These are phyloP conservation scores for Mesopsocus fuscifrons DNA, from an alignment of 2,888 invertebrate species.

Conservation along the genomic window DNA sequence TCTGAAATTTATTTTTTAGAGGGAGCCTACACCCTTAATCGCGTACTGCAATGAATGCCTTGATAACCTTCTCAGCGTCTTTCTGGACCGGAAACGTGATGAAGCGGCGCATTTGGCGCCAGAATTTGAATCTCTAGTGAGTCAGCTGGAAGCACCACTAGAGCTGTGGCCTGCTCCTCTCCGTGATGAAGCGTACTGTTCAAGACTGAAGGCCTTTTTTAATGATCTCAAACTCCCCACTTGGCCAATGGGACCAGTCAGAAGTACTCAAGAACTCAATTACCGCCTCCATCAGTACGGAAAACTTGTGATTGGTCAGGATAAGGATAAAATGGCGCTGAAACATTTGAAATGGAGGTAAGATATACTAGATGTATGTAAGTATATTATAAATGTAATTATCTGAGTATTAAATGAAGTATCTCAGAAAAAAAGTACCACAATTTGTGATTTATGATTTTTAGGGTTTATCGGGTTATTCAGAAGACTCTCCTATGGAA, in stretches of 20 bases:
- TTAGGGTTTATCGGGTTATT: conserved; percentile 5
- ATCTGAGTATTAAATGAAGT: too few relatives aligned
- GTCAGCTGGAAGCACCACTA: not conserved
- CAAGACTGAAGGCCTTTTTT: not conserved
- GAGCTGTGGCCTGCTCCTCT: not conserved
- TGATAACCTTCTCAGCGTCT: not conserved
- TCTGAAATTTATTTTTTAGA: not conserved
- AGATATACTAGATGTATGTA: not conserved
- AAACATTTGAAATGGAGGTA: conserved; percentile 3
- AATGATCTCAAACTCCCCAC: not conserved
- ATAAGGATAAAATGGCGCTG: not conserved
- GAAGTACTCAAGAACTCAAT: conserved; percentile 1
- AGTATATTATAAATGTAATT: too few relatives aligned
- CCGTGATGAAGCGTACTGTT: not conserved
- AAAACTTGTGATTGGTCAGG: not conserved
- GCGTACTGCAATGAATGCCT: conserved; percentile 2
- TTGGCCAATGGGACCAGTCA: conserved; percentile 2
- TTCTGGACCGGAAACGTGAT: not conserved
- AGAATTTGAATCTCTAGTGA: not conserved
- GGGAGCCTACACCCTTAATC: not conserved
- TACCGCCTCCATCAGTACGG: conserved; percentile 5
- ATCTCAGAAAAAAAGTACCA: too few relatives aligned
- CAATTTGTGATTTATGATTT: too few relatives aligned
- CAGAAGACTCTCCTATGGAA: not conserved
- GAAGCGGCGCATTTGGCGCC: not conserved